Conservation (phyloP, 2,888 invertebrate genomes). For the Trilocha varians region DNA sequence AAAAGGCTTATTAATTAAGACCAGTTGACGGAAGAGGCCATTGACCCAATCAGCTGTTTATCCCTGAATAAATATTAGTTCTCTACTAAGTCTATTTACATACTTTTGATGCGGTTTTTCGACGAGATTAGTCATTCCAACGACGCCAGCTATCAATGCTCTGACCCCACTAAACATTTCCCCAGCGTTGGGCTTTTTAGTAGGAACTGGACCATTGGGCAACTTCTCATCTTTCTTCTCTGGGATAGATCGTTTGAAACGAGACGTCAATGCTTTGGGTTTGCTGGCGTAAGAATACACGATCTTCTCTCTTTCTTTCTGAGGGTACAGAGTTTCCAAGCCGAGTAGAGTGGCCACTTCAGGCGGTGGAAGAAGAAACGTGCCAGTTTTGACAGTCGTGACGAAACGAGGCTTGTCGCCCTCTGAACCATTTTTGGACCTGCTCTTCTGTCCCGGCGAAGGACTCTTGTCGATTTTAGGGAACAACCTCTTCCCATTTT, state of each 20-base stretch:
- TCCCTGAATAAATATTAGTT: no score
- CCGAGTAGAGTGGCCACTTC: constrained; percentile 78
- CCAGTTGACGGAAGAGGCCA: no score
- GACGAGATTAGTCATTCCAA: constrained; percentile 23
- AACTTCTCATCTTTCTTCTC: constrained; percentile 20
- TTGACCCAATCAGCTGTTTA: no score
- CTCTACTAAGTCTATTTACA: no score
- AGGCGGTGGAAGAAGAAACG: constrained; percentile 85
- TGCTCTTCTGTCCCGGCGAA: constrained; percentile 18
- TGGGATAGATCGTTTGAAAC: constrained; percentile 23
- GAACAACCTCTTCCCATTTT: constrained; percentile 22
- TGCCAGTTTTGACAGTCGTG: constrained; percentile 85
- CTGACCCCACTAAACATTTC: constrained; percentile 28
- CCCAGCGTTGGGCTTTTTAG: constrained; percentile 8
- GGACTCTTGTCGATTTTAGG: constrained; percentile 33
- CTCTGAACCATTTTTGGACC: constrained; percentile 14
- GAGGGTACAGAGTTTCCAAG: constrained; percentile 54
- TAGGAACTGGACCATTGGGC: constrained; percentile 11
- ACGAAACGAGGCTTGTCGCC: constrained; percentile 77
- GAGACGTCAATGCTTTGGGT: constrained; percentile 66
- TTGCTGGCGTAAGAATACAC: constrained; percentile 79
- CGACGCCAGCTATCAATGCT: constrained; percentile 44
- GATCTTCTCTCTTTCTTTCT: constrained; percentile 41
- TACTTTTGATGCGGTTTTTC: neutral
- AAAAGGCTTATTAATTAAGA: no score